phyloP scores from a whole-genome alignment of 2,797 vertebrate species.

The Novumbra hubbsi region DNA sequence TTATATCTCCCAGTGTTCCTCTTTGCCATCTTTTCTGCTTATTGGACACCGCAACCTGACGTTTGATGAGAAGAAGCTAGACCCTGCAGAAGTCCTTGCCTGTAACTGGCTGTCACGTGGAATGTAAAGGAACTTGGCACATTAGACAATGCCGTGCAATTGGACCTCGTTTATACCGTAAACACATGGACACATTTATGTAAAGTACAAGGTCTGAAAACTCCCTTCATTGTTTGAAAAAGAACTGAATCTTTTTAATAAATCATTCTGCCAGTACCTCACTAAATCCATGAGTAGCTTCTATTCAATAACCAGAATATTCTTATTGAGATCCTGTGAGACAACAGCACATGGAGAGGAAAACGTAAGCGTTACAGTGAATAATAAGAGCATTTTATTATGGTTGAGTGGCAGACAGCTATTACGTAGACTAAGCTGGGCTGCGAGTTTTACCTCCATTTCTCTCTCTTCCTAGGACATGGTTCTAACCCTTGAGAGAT shows the following conservation, averaged over 20 bases:
- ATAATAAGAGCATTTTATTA: not conserved
- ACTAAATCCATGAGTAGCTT: not conserved
- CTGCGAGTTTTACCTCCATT: constrained; percentile 56
- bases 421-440: constrained; percentile 29
- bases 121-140: constrained; percentile 43
- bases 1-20: constrained; percentile 70
- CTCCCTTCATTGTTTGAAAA: too few species aligned
- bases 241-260: too few species aligned
- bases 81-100: constrained; percentile 45
- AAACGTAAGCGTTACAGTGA: not conserved
- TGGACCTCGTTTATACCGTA: constrained; percentile 29
- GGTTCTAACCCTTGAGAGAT: constrained; percentile 62
- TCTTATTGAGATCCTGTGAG: not conserved
- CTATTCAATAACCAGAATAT: not conserved
- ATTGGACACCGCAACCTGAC: constrained; percentile 56
- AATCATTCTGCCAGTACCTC: not conserved
- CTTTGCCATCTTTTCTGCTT: constrained; percentile 58
- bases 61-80: constrained; percentile 37
- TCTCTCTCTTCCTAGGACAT: constrained; percentile 50
- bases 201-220: not conserved
- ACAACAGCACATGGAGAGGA: not conserved
- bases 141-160: constrained; percentile 40
- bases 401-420: not conserved
- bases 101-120: constrained; percentile 53
- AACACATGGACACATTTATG: not conserved